Base-by-base conservation (phyloP, 2,113 vertebrate genomes). In the Orycteropus afer region DNA sequence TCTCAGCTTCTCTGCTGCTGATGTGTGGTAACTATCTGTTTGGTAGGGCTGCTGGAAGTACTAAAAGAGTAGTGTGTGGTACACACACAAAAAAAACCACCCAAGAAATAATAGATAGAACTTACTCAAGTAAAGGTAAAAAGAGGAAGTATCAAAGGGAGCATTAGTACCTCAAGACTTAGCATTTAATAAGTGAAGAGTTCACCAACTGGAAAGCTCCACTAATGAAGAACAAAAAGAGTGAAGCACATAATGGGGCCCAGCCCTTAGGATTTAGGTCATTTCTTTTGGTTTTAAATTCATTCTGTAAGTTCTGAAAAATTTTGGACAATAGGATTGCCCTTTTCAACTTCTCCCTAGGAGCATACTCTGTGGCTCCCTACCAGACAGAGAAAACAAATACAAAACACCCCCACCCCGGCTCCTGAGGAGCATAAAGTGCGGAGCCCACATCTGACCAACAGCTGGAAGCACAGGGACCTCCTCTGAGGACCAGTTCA, bases 1-100 rank as follows among this genome's bases (percentile, higher is more conserved):
- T 34, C 37, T 20, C 0, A 0, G 61, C 47, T 55, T 67, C 9
- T 12, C 12, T 32, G 7, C 20, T 12, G 51, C 49, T 0, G 40
- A 40, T 0, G 4, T 22, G 42, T 37, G 12, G 67, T 23, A 45
- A 32, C n/a, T 6, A 12, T 47, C 61, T 34, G 18, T 18, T n/a
- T n/a, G n/a, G n/a, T 12, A 8, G 32, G 15, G 53, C 40, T 9
- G 74, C 29, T 42, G 57, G 11, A 17, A 0, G 1, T 37, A 47
- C 2, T 12, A 10, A 40, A 32, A n/a, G 27, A 32, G 40, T 22
- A 10, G 37, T 8, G 45, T 20, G 0, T 15, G 20, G 51, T 2
- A 32, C 23, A 14, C 0, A 11, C n/a, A n/a, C n/a, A n/a, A n/a
- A n/a, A n/a, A 7, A 13, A 27, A 84, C 23, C 47, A 34, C 40